phyloP scores from a whole-genome alignment of 2,797 vertebrate genomes.

The Lutjanus campechanus region DNA sequence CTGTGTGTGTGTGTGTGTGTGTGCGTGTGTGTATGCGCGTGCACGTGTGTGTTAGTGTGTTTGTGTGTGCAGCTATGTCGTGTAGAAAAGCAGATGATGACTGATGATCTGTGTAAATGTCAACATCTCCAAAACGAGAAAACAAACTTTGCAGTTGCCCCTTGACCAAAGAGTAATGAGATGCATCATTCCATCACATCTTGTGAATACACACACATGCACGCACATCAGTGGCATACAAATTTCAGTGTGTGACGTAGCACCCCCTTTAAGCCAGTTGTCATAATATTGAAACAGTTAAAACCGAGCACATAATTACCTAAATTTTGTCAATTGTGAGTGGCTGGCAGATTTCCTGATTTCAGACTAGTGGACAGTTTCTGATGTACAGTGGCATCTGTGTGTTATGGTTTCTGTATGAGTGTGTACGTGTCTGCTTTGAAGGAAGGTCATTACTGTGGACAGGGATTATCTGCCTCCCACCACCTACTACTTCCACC shows the following conservation, averaged over 20 bases:
- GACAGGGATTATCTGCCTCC: conserved; percentile 68
- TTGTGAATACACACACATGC: conserved; percentile 1
- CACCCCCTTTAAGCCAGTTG: conserved; percentile 53
- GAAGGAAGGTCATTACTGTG: conserved; percentile 72
- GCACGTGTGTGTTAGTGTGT: background rate
- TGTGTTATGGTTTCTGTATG: conserved; percentile 3
- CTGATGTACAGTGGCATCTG: background rate
- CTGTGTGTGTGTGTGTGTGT: background rate
- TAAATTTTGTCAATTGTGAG: background rate
- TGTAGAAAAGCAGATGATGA: conserved; percentile 29
- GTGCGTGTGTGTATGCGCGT: background rate
- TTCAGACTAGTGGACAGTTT: background rate
- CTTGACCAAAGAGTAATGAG: conserved; percentile 6
- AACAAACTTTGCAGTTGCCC: conserved; percentile 1
- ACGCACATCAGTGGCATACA: background rate
- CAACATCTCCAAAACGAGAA: conserved; percentile 27
- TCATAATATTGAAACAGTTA: background rate
- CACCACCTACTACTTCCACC: conserved; percentile 27
- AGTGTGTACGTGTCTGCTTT: conserved; percentile 29
- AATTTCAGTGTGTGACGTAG: conserved; percentile 11
- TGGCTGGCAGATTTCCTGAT: background rate
- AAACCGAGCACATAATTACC: background rate
- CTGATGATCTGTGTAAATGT: conserved; percentile 23
- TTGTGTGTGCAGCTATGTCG: conserved; percentile 4
- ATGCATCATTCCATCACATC: conserved; percentile 7